Percentiles rank a stretch among this genome's conserved stretches.
These are phyloP conservation scores for Antechinus stuartii DNA, from an alignment of 2,113 vertebrate genomes.

Conservation along the genomic window DNA sequence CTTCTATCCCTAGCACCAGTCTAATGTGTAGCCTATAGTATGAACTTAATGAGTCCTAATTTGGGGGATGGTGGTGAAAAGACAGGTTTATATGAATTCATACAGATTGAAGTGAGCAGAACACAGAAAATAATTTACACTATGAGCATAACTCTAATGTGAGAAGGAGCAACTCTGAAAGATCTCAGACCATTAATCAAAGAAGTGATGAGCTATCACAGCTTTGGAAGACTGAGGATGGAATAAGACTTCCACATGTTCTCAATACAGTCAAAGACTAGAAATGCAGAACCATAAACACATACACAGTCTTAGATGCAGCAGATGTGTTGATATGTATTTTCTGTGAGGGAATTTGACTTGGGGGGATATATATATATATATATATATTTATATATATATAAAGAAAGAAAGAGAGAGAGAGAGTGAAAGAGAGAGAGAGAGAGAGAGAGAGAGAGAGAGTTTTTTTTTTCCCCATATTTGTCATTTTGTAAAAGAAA, in stretches of 20 bases:
- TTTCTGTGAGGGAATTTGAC: background rate
- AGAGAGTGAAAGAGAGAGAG: too few species aligned
- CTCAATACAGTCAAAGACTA: background rate
- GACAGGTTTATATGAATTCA: background rate
- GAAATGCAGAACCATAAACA: background rate
- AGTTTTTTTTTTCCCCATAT: too few species aligned
- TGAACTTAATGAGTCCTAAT: background rate
- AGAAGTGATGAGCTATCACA: background rate
- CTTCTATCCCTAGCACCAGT: background rate
- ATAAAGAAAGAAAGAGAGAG: too few species aligned
- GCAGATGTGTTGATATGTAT: background rate
- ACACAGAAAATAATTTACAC: background rate
- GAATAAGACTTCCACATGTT: background rate
- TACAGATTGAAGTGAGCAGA: background rate
- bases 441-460: too few species aligned
- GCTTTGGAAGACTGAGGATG: background rate
- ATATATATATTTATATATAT: too few species aligned
- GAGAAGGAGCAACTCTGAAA: background rate
- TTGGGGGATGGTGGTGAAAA: background rate
- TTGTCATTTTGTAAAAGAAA: too few species aligned
- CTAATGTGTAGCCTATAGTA: background rate
- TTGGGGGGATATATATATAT: background rate
- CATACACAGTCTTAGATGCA: background rate
- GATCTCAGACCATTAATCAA: background rate
- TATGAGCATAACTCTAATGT: background rate